Base-by-base conservation (phyloP, 2,888 invertebrate species). In the Zaprionus bogoriensis region DNA sequence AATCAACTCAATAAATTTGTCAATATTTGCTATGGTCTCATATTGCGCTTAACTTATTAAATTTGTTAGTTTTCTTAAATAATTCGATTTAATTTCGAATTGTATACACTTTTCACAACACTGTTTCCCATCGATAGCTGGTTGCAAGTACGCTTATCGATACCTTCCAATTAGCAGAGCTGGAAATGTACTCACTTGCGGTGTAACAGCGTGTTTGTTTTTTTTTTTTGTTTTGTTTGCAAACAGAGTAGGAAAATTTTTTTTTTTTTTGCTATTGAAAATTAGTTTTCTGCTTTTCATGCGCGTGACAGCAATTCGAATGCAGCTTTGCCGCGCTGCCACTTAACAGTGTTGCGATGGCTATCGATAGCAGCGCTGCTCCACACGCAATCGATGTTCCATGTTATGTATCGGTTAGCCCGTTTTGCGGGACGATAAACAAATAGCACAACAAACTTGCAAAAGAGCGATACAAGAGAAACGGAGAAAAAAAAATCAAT, bases 361-460 rank as follows among this genome's bases (percentile, higher is more conserved):
- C n/a, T n/a, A 36, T 3, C 17, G 32, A 36, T 36, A 9, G 14
- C 3, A 17, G 32, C 32, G 3, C 6, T 36, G n/a, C 9, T 9
- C 14, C 6, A 14, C 7, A 14, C 2, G 0, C 14, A 36, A 36
- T 17, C 41, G 41, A 41, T 41, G 7, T 20, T 41, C 6, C 6
- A 5, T 20, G 41, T 20, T 41, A 22, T 22, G 6, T n/a, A 41
- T 41, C 41, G 41, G 22, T 5, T 22, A n/a, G 38, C 42, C 27
- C 42, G 23, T 67, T 58, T 60, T 72, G 14, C 7, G 41, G 50
- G 23, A 28, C 57, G 67, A 71, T 71, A 72, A 71, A 63, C 58
- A 74, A 74, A 63, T 67, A 71, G 68, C 71, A 71, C 71, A 72
- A 72, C 74, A 74, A 72, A 74, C 64, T 72, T 57, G 55, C 57